Evolutionary conservation across 2,113 vertebrate genomes (phyloP).

Genomic region (Dromas ardeola): DNA sequence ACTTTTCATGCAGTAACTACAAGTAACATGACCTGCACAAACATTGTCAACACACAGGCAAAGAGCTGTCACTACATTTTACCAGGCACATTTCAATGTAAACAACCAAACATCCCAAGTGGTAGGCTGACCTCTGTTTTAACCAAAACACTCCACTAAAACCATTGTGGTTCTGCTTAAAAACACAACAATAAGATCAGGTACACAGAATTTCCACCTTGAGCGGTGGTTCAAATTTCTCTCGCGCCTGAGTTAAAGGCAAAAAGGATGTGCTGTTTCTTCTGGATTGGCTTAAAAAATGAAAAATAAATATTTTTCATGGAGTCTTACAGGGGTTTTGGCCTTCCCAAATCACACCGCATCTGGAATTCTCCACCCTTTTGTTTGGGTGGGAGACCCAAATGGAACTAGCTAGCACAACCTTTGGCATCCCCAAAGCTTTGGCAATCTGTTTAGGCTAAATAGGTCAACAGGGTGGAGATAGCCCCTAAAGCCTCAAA

Average conservation of each 20-base stretch:
- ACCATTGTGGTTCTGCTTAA: background rate
- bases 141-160: background rate
- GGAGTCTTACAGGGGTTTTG: background rate
- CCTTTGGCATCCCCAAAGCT: background rate
- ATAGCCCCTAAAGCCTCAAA: constrained; percentile 16
- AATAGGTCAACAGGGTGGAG: constrained; percentile 26
- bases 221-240: constrained; percentile 11
- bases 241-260: background rate
- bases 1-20: background rate
- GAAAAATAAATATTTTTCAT: constrained; percentile 54
- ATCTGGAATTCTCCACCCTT: constrained; percentile 33
- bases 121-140: background rate
- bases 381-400: constrained; percentile 27
- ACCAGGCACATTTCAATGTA: background rate
- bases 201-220: constrained; percentile 19
- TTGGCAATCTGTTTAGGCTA: constrained; percentile 45
- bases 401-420: constrained; percentile 13
- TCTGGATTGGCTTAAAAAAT: constrained; percentile 5
- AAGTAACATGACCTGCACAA: background rate
- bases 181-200: background rate
- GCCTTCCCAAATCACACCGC: background rate
- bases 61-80: background rate
- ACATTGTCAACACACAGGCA: background rate
- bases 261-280: constrained; percentile 41
- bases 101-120: background rate